These are phyloP conservation scores for Hyposmocoma kahamanoa DNA, from an alignment of 1,140 invertebrate genomes.

Conservation along the genomic window DNA sequence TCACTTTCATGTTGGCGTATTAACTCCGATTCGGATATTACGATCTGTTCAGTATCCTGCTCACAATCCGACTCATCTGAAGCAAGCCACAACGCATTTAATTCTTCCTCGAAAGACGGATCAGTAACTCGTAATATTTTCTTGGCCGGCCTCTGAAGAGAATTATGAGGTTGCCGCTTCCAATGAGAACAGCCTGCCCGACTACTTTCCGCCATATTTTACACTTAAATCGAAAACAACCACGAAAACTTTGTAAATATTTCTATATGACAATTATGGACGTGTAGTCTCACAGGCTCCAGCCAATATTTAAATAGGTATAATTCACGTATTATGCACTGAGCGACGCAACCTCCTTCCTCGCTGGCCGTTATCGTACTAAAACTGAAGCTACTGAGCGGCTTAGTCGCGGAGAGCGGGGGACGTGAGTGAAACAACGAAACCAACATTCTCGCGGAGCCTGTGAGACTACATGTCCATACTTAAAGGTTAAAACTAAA, in stretches of 20 bases:
- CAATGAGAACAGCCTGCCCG: constrained; percentile 3
- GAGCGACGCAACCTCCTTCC: constrained; percentile 8
- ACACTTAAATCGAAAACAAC: constrained; percentile 13
- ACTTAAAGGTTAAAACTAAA: background rate
- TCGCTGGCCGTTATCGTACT: constrained; percentile 9
- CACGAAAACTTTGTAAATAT: background rate
- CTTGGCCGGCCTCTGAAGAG: too few species aligned
- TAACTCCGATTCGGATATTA: background rate
- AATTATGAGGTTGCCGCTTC: constrained; percentile 10
- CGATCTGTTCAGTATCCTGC: background rate
- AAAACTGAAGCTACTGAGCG: constrained; percentile 10
- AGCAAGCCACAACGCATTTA: constrained; percentile 19
- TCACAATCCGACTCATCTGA: constrained; percentile 18
- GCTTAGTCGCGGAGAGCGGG: background rate
- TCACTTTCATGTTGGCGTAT: background rate
- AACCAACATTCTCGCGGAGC: background rate
- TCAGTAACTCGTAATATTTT: too few species aligned
- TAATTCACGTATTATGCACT: constrained; percentile 10
- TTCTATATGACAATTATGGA: constrained; percentile 15
- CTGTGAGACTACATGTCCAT: background rate
- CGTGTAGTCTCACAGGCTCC: constrained; percentile 19
- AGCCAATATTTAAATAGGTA: constrained; percentile 10
- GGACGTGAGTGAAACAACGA: background rate
- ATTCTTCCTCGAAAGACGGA: constrained; percentile 24
- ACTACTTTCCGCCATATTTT: constrained; percentile 19